A percentile compares a stretch with the other conserved stretches of the same genome.
These are phyloP conservation scores for Lamellibrachia satsuma DNA, from an alignment of 2,888 invertebrate genomes.

Conservation along the genomic window DNA sequence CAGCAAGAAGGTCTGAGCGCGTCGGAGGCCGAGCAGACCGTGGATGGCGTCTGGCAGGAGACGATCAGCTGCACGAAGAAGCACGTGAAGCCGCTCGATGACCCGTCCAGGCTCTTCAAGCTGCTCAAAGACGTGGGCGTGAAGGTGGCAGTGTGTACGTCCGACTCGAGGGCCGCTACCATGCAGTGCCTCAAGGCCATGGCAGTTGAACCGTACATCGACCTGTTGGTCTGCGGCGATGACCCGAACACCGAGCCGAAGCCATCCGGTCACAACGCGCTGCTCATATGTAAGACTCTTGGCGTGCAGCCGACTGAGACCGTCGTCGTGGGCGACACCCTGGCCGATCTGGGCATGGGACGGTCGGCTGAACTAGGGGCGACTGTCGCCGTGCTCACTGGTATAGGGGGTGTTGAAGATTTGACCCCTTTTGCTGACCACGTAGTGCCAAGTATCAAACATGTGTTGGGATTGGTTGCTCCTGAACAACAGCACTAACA, in stretches of 20 bases:
- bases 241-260: conserved; percentile 64
- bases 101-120: conserved; percentile 31
- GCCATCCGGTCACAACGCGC: conserved; percentile 63
- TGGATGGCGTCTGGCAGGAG: conserved; percentile 26
- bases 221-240: conserved; percentile 68
- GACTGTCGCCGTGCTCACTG: conserved; percentile 66
- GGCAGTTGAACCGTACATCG: conserved; percentile 57
- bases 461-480: conserved; percentile 45
- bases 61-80: neutral
- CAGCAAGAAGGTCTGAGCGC: conserved; percentile 24
- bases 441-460: conserved; percentile 52
- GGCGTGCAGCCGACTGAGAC: conserved; percentile 50
- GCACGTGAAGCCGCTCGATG: conserved; percentile 28
- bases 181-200: conserved; percentile 48
- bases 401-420: conserved; percentile 50
- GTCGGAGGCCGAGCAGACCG: conserved; percentile 47
- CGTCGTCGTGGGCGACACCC: conserved; percentile 67
- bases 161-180: conserved; percentile 57
- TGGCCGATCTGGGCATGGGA: conserved; percentile 66
- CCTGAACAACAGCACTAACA: neutral
- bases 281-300: conserved; percentile 58
- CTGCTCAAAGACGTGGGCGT: conserved; percentile 60
- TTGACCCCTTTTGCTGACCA: conserved; percentile 52
- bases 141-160: conserved; percentile 67
- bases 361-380: conserved; percentile 62